Evolutionary conservation across 35 echinoderm and acorn worm genomes (phyloP).

Genomic region (Chiridota heheva): DNA sequence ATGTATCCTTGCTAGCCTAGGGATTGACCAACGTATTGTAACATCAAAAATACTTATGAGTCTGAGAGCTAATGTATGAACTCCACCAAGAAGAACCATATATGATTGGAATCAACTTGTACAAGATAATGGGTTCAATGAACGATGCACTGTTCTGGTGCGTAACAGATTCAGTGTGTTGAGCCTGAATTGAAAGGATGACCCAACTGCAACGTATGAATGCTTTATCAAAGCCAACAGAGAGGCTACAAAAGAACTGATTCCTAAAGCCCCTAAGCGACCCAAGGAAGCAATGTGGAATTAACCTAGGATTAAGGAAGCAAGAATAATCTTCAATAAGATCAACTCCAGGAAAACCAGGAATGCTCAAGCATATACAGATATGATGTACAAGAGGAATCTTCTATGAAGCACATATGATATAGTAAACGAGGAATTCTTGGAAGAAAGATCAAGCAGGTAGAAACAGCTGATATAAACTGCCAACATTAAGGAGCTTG

Average conservation of each 20-base stretch:
- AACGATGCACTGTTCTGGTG: background rate
- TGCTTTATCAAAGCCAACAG: slow-evolving; percentile 12
- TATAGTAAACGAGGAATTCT: background rate
- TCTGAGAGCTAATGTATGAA: background rate
- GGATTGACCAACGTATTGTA: background rate
- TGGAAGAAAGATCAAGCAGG: background rate
- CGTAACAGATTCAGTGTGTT: background rate
- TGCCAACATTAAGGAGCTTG: background rate
- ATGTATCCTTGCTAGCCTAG: background rate
- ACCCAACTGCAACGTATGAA: background rate
- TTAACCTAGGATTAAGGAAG: background rate
- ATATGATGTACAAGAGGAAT: background rate
- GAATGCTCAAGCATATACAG: background rate
- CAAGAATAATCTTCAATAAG: background rate
- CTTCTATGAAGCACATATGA: background rate
- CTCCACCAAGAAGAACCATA: background rate
- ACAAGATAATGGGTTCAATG: background rate
- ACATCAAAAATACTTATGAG: background rate
- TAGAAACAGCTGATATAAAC: background rate
- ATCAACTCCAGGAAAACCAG: background rate
- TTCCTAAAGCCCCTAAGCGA: background rate
- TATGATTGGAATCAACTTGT: background rate
- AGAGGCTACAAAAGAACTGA: background rate
- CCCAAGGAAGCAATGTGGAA: background rate
- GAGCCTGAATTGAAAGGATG: no score